Percentiles rank a stretch among this genome's conserved stretches.
Conservation (phyloP, 1,140 invertebrate species). For the Brachionus paranguensis region DNA sequence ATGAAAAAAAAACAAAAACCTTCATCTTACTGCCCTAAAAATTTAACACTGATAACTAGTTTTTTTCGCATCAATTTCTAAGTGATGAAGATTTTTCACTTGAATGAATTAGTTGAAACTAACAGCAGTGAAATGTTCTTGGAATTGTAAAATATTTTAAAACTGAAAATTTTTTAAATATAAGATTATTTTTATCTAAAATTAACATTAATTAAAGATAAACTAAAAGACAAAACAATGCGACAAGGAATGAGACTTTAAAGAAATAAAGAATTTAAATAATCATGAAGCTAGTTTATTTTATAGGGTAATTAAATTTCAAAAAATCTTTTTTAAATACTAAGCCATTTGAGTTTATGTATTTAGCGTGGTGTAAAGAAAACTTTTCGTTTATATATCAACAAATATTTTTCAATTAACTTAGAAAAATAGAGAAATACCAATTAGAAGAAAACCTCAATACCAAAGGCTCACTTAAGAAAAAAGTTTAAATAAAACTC, state of each 20-base stretch:
- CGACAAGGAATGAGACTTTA: not conserved
- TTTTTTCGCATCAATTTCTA: too few species aligned
- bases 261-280: not conserved
- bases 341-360: not conserved
- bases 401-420: slow-evolving; percentile 2
- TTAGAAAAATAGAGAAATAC: not conserved
- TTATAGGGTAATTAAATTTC: slow-evolving; percentile 1
- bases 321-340: not conserved
- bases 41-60: too few species aligned
- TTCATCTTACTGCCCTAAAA: too few species aligned
- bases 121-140: too few species aligned
- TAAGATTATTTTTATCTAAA: too few species aligned
- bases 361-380: not conserved
- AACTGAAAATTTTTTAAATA: too few species aligned
- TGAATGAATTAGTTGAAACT: too few species aligned
- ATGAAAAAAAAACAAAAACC: too few species aligned
- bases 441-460: not conserved
- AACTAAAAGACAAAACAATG: not conserved
- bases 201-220: not conserved
- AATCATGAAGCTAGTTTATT: not conserved
- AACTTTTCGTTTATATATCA: not conserved
- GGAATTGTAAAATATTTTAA: too few species aligned
- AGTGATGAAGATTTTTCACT: too few species aligned
- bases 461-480: not conserved
- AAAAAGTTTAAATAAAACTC: not conserved